Evolutionary conservation across 2,797 vertebrate genomes (phyloP), one percentile per base, ranked within the genome.

Genomic region (Spondyliosoma cantharus): DNA sequence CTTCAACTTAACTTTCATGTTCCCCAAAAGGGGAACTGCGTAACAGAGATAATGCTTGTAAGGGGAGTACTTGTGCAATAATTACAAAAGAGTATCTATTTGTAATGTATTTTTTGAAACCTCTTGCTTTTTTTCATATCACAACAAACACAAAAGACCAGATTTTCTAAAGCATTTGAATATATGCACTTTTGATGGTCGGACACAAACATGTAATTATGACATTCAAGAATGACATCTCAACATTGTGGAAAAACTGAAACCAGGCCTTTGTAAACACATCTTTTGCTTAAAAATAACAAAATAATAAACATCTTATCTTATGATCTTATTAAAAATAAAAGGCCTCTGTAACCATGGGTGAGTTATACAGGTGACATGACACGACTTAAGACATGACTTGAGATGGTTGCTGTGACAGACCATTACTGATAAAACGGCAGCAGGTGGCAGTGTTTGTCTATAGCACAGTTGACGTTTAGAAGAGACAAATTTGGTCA

Each of bases 361-460:
- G 22, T 58, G 45, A 46, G 15, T 37, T 37, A 37, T 11, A 37
- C 32, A 37, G 9, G 37, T 37, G 37, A 37, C 8, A 37, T 37
- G 37, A 37, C 8, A 37, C 9, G 9, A 37, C 37, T 37, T 37
- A 11, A 37, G 37, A 37, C 37, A 37, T 37, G 37, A 37, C 8
- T 37, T 37, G 37, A 37, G 7, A 37, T 50, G 19, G 14, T 16
- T 66, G 45, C 17, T 46, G 12, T 64, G 13, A 59, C 27, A 76
- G n/a, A 19, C 12, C 45, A 71, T 3, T 77, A 13, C n/a, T 32
- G 12, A 24, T 62, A n/a, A 70, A 60, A 52, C 5, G 32, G 48
- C 92, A 90, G 82, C 78, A 93, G 92, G 67, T 85, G 91, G 89
- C 85, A 83, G 77, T 72, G 60, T 75, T 71, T 43, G 9, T 22